Conservation (phyloP, 2,888 invertebrate species). For the Caenorhabditis macrosperma region DNA sequence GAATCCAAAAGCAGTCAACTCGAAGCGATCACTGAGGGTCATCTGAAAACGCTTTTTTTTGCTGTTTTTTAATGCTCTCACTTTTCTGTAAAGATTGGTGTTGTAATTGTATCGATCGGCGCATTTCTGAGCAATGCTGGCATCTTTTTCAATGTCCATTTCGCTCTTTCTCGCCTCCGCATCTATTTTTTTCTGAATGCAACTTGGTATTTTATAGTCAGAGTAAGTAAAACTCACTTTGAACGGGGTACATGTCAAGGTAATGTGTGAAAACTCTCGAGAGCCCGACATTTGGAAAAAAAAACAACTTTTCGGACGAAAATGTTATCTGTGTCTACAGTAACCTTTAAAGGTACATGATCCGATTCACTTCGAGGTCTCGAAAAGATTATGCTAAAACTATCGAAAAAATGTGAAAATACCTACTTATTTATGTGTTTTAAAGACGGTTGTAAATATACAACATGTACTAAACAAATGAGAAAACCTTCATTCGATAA, state of each 20-base stretch:
- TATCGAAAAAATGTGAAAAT: background rate
- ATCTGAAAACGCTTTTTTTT: conserved; percentile 11
- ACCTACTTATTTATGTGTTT: too few relatives aligned
- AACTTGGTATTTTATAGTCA: too few relatives aligned
- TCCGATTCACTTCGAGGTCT: background rate
- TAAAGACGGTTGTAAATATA: too few relatives aligned
- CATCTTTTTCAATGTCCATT: conserved; percentile 43
- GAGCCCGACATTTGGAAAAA: conserved; percentile 11
- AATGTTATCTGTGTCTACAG: too few relatives aligned
- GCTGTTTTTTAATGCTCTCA: background rate
- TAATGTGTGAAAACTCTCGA: conserved; percentile 45
- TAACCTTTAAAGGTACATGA: conserved; percentile 22
- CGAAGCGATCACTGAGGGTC: conserved; percentile 43
- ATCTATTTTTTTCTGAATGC: conserved; percentile 36
- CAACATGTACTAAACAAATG: too few relatives aligned
- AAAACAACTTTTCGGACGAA: too few relatives aligned
- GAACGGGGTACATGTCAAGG: conserved; percentile 28
- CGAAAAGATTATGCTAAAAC: background rate
- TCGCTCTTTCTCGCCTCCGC: conserved; percentile 16
- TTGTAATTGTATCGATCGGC: conserved; percentile 50
- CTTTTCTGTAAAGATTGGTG: conserved; percentile 40
- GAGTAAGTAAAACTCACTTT: conserved; percentile 43
- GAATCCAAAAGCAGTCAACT: conserved; percentile 35
- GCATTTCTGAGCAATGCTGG: conserved; percentile 37
- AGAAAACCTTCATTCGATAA: conserved; percentile 33